phyloP scores from a whole-genome alignment of 2,113 vertebrate genomes.

The Misgurnus mizolepis region DNA sequence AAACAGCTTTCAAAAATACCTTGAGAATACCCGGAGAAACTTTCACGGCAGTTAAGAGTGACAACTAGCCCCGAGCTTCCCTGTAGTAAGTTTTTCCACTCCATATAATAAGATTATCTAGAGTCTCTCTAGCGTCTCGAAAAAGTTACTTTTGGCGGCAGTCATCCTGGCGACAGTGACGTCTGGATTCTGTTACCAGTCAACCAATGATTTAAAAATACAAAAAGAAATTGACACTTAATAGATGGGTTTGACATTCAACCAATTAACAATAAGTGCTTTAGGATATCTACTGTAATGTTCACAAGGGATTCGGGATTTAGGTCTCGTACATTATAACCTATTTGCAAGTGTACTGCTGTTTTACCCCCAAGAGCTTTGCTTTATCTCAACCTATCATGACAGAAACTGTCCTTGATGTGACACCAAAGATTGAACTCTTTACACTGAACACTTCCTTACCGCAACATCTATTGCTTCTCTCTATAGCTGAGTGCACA shows the following conservation, averaged over 20 bases:
- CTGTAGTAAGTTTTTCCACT: not conserved
- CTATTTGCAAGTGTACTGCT: constrained; percentile 32
- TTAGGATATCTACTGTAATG: constrained; percentile 27
- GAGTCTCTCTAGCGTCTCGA: not conserved
- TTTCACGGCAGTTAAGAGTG: too few species aligned
- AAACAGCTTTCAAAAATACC: too few species aligned
- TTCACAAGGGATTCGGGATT: constrained; percentile 22
- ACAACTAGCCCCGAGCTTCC: too few species aligned
- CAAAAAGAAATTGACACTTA: constrained; percentile 31
- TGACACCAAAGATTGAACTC: constrained; percentile 43
- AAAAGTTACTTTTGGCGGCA: not conserved
- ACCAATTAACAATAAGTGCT: constrained; percentile 43
- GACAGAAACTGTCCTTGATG: constrained; percentile 31
- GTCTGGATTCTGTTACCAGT: not conserved
- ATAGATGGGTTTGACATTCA: constrained; percentile 30
- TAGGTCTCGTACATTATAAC: constrained; percentile 42
- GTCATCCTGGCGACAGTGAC: not conserved
- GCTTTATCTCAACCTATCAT: constrained; percentile 20
- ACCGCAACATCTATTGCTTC: constrained; percentile 18
- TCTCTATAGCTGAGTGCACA: constrained; percentile 48
- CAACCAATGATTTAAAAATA: constrained; percentile 42
- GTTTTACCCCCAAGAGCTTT: constrained; percentile 28
- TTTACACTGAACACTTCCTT: constrained; percentile 6
- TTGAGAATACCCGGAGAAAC: too few species aligned
- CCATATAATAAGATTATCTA: not conserved